Percentiles rank a stretch among this genome's conserved stretches.
These are phyloP conservation scores for Macheiramphus alcinus DNA, from an alignment of 2,113 vertebrate species.

Conservation along the genomic window DNA sequence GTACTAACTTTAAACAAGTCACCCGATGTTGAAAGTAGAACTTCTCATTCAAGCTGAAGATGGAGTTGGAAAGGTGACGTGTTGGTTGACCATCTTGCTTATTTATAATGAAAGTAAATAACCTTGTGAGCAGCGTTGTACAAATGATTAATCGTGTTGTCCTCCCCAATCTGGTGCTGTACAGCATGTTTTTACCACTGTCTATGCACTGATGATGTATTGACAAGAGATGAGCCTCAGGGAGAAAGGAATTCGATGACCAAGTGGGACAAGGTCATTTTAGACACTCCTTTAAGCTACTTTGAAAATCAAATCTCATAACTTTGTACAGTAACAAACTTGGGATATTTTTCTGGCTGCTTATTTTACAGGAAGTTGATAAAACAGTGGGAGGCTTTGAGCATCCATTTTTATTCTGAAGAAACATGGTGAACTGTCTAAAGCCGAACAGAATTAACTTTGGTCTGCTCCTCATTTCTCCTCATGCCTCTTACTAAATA, in stretches of 20 bases:
- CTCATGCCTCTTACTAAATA: neutral
- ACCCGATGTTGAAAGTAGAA: neutral
- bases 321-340: neutral
- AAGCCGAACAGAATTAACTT: neutral
- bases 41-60: neutral
- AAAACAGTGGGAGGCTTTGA: neutral
- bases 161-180: neutral
- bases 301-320: neutral
- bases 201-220: neutral
- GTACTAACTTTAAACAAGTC: neutral
- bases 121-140: neutral
- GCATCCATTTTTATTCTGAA: neutral
- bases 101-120: neutral
- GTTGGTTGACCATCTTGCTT: neutral
- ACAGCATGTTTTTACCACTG: neutral
- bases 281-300: constrained; percentile 1
- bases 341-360: neutral
- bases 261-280: constrained; percentile 66
- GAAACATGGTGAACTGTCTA: neutral
- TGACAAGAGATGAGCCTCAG: constrained; percentile 38
- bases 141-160: neutral
- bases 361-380: neutral
- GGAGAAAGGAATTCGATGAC: constrained; percentile 53
- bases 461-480: neutral
- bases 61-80: neutral